phyloP scores from a whole-genome alignment of 2,888 invertebrate genomes.

The Clusia tigrina region DNA sequence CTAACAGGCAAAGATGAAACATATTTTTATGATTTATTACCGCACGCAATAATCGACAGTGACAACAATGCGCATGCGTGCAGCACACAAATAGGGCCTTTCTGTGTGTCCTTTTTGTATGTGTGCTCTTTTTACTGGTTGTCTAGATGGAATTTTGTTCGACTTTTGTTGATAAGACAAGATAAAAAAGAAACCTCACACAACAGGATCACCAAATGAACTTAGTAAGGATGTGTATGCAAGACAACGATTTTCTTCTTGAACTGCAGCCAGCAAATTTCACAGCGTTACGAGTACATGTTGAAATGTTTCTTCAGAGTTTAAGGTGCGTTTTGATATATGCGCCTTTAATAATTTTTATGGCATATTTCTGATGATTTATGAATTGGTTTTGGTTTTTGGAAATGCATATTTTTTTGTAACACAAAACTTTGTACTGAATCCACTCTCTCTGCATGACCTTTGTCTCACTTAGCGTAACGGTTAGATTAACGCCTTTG shows the following conservation, averaged over 20 bases:
- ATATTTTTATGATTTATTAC: constrained; percentile 47
- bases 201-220: not conserved
- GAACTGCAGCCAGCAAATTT: not conserved
- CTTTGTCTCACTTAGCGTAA: not conserved
- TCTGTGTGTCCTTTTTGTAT: not conserved
- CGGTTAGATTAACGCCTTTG: not conserved
- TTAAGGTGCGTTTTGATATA: no score
- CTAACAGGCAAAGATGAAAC: constrained; percentile 34
- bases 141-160: not conserved
- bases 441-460: no score
- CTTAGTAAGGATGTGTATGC: not conserved
- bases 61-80: not conserved
- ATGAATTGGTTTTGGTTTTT: constrained; percentile 60
- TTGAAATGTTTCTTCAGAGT: not conserved
- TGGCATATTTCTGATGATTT: constrained; percentile 61
- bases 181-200: constrained; percentile 1
- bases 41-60: not conserved
- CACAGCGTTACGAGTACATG: constrained; percentile 6
- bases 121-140: not conserved
- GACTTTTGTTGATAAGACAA: not conserved
- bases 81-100: not conserved
- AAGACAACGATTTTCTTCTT: not conserved
- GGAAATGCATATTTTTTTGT: not conserved
- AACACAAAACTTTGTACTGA: no score
- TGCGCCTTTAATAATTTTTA: constrained; percentile 38